These are phyloP conservation scores for Ips typographus DNA, from an alignment of 1,140 invertebrate species.

Conservation along the genomic window DNA sequence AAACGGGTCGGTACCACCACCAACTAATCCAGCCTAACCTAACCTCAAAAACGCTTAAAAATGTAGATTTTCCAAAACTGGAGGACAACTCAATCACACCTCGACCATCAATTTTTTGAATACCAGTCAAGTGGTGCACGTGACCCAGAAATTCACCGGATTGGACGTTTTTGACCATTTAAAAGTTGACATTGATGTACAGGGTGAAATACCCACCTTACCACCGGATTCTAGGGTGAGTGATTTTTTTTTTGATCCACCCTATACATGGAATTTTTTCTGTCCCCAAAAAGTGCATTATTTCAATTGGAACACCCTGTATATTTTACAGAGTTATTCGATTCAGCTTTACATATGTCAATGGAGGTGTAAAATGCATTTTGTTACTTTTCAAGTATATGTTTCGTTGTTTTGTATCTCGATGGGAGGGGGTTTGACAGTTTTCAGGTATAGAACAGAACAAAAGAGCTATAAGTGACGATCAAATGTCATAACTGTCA, in stretches of 20 bases:
- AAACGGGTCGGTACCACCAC: slow-evolving; percentile 64
- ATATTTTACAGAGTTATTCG: no score
- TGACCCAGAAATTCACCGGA: slow-evolving; percentile 79
- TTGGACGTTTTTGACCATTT: slow-evolving; percentile 91
- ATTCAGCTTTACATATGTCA: no score
- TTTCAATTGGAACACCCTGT: no score
- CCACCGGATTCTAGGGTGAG: slow-evolving; percentile 55
- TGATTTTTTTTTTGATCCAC: background rate
- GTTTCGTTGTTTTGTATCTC: no score
- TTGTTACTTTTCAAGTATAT: no score
- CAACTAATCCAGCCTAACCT: no score
- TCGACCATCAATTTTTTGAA: slow-evolving; percentile 72
- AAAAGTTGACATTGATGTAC: slow-evolving; percentile 72
- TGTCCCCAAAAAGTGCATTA: background rate
- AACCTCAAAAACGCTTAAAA: background rate
- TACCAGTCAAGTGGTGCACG: slow-evolving; percentile 67
- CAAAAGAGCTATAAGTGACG: no score
- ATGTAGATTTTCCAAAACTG: slow-evolving; percentile 69
- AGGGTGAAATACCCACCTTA: slow-evolving; percentile 75
- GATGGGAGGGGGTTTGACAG: no score
- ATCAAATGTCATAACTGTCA: no score
- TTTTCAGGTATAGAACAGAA: no score
- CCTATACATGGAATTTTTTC: slow-evolving; percentile 2
- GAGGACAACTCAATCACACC: slow-evolving; percentile 82
- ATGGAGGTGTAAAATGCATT: no score